Base-by-base conservation (phyloP, 2,888 invertebrate species). In the Oithona nana region DNA sequence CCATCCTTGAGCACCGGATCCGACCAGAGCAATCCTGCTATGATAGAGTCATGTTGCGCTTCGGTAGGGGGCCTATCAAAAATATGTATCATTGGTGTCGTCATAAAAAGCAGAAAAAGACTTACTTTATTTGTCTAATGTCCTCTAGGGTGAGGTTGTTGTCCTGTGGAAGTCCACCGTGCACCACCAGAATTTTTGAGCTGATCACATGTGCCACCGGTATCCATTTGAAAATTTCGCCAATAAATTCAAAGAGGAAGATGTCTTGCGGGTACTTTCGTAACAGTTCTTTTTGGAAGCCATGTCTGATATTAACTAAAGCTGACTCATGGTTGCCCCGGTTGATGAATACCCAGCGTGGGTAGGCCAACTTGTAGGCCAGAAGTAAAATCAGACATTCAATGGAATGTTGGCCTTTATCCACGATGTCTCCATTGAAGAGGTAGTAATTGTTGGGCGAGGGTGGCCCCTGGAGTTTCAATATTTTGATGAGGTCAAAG, bases 341-440 rank as follows among this genome's bases (percentile, higher is more conserved):
- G 6, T 57, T 57, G 2, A 57, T 29, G 24, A 29, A 29, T 11
- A 57, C 30, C 2, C 22, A 29, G 13, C 16, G 2, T n/a, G 57
- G 57, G 30, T 29, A 57, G n/a, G 24, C 57, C 16, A 29, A 22
- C 22, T 57, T 57, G 57, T 57, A 57, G 3, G 24, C 24, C 24
- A 57, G 24, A 13, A 57, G 29, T n/a, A 57, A 16, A 2, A 57
- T 16, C 13, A 57, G 16, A 4, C 57, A 57, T 30, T 57, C 57
- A 13, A 57, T 13, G 2, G 57, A 57, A 11, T 28, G 28, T 11
- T 26, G 28, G 30, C 57, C 57, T 29, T 57, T 57, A 4, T 57
- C 57, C 29, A 57, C 57, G 30, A 57, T 57, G 30, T 57, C 57
- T 1, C 57, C 57, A 57, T 57, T 57, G 57, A 57, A 57, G 16